Evolutionary conservation across 2,888 invertebrate genomes (phyloP).

Genomic region (Spodoptera exigua): DNA sequence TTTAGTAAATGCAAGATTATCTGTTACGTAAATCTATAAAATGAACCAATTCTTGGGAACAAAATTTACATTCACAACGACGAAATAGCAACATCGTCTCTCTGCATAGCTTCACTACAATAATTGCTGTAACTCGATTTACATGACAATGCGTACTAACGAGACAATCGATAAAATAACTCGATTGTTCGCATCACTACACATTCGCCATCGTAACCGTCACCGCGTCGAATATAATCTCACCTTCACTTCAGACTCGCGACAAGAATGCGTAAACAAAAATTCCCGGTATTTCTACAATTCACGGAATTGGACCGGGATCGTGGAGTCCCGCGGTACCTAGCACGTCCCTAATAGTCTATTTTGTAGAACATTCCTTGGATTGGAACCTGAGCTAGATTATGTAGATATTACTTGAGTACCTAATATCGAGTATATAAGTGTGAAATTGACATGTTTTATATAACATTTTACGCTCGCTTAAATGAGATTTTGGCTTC

Average conservation of each 20-base stretch:
- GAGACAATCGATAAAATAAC: conserved; percentile 44
- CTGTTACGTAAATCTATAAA: too few species aligned
- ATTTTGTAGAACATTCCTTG: conserved; percentile 64
- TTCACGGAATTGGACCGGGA: conserved; percentile 57
- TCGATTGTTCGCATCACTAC: conserved; percentile 46
- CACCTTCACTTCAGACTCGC: conserved; percentile 69
- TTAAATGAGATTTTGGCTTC: conserved; percentile 28
- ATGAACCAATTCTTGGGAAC: too few species aligned
- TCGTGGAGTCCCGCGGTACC: conserved; percentile 55
- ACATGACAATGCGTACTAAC: conserved; percentile 29
- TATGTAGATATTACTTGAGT: conserved; percentile 24
- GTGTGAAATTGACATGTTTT: conserved; percentile 31
- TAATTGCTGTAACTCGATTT: conserved; percentile 22
- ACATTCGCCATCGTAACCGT: conserved; percentile 21
- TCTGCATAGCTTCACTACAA: neutral
- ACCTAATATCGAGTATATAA: conserved; percentile 20
- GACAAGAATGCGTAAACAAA: conserved; percentile 76
- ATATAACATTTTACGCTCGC: conserved; percentile 19
- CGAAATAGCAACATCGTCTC: neutral
- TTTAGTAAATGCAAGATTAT: too few species aligned
- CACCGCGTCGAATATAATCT: conserved; percentile 63
- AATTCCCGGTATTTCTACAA: conserved; percentile 64
- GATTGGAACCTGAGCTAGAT: conserved; percentile 50
- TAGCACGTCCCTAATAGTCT: conserved; percentile 67
- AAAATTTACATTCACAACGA: conserved; percentile 11